These are phyloP conservation scores for Acanthisitta chloris DNA, from an alignment of 2,113 vertebrate species.

Conservation along the genomic window DNA sequence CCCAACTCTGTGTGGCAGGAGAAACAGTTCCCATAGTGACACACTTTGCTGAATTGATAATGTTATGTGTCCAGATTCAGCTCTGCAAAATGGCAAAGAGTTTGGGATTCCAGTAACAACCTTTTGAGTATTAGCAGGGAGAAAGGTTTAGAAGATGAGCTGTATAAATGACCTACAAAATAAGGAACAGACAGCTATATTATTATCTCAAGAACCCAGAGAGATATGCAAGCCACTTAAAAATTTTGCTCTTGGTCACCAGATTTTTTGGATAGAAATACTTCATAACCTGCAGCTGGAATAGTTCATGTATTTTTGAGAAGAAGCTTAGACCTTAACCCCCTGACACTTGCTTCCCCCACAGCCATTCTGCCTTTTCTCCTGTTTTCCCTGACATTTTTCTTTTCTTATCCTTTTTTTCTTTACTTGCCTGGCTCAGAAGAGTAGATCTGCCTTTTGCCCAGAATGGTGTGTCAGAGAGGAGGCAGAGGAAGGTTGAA, in stretches of 20 bases:
- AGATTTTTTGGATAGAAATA: neutral
- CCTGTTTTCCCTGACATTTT: neutral
- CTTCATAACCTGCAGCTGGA: neutral
- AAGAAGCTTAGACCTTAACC: neutral
- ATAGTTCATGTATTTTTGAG: neutral
- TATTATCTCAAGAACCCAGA: neutral
- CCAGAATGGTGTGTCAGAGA: neutral
- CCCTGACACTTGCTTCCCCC: neutral
- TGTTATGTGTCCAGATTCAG: neutral
- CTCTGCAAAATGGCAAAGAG: neutral
- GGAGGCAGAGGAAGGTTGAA: neutral
- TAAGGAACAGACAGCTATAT: neutral
- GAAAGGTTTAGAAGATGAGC: neutral
- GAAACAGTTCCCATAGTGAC: conserved; percentile 36
- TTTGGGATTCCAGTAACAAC: neutral
- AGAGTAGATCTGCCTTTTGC: neutral
- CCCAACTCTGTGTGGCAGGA: neutral
- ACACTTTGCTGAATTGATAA: neutral
- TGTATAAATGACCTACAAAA: neutral
- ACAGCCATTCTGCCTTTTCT: neutral
- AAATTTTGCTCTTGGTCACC: neutral
- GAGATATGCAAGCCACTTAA: neutral
- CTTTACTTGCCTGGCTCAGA: neutral
- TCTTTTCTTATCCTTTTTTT: neutral
- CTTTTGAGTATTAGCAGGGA: neutral